Conservation (phyloP, 2,888 invertebrate genomes). For the Thysanoteuthis rhombus region DNA sequence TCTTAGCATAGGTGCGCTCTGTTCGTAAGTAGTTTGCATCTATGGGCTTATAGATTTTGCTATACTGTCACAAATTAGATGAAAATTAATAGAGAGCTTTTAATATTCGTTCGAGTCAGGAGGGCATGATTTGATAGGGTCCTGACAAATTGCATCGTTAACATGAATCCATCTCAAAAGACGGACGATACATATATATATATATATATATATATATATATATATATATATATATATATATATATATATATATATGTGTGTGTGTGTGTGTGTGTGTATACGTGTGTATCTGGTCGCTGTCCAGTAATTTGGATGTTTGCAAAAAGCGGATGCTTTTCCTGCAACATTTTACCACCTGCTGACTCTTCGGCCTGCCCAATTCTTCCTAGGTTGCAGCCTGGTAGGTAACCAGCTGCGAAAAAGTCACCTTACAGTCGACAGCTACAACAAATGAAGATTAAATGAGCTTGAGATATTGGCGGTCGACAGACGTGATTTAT, state of each 20-base stretch:
- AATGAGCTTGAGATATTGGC: not conserved
- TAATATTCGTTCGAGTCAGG: too few relatives aligned
- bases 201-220: not conserved
- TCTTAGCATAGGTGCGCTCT: too few relatives aligned
- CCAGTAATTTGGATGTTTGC: not conserved
- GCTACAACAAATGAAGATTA: not conserved
- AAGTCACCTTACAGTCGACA: not conserved
- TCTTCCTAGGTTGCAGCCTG: not conserved
- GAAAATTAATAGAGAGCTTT: too few relatives aligned
- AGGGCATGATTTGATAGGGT: too few relatives aligned
- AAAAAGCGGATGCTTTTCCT: not conserved
- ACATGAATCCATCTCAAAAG: too few relatives aligned
- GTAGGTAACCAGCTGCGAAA: not conserved
- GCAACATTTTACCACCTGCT: not conserved
- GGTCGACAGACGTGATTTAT: not conserved
- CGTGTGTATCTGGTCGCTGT: not conserved
- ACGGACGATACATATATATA: not conserved
- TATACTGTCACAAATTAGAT: too few relatives aligned
- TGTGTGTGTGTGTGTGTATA: not conserved
- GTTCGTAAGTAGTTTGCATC: too few relatives aligned
- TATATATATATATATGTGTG: not conserved
- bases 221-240: not conserved
- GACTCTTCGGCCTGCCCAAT: not conserved
- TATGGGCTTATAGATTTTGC: too few relatives aligned
- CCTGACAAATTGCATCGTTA: too few relatives aligned